Evolutionary conservation across 2,888 invertebrate species (phyloP), one percentile per base, ranked within the genome.

Genomic region (Stenoptilia bipunctidactyla): DNA sequence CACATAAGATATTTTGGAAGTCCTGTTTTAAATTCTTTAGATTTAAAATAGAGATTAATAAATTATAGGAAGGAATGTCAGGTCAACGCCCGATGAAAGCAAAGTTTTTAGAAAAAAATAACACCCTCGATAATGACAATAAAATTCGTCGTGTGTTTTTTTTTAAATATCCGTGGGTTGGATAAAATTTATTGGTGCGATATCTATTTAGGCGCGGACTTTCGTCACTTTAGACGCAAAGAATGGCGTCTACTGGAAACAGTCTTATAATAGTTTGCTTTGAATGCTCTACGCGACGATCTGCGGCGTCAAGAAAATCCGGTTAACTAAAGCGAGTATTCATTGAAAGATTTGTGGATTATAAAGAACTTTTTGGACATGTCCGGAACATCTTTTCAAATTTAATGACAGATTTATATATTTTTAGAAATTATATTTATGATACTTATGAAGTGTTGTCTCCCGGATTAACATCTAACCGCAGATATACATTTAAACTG

Each of bases 261-360:
- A 30, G 30, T n/a, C 9, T 30, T 8, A 8, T 9, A 30, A 30
- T 30, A 30, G 30, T 30, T 30, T 10, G 30, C 30, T 30, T 30
- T n/a, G 39, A 30, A 30, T 30, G 12, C n/a, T 30, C 6, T 30
- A 9, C 12, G 30, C 9, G 12, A 30, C n/a, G 30, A 30, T 25
- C 9, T 2, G 12, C 57, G 30, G 50, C 49, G 55, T 55, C 50
- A 56, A 58, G 55, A 53, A 57, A 58, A 58, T 53, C 56, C 55
- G 47, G 50, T 58, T 55, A 56, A 60, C 64, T 58, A 63, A 61
- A 60, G 69, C 64, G 57, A 50, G 44, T 43, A 44, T 50, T n/a
- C 10, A 68, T 49, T 73, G 82, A 83, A 73, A 79, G 79, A 79
- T 79, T 80, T 80, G 80, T 79, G 75, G 20, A 20, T 20, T 66